Conservation (phyloP, 2,888 invertebrate species). For the Catocala fraxini region DNA sequence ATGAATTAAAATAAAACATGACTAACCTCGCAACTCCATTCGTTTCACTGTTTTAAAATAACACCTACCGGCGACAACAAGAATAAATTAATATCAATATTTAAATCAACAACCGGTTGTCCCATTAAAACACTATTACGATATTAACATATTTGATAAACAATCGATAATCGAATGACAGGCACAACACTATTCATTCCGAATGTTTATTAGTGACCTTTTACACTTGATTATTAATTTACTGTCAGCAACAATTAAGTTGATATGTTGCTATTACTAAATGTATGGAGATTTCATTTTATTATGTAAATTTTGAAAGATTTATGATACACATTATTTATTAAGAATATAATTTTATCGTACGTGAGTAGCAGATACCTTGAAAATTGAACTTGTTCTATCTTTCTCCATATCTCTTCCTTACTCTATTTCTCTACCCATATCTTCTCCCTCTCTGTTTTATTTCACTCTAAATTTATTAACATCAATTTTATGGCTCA, state of each 20-base stretch:
- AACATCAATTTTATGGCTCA: no score
- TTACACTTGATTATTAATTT: conserved; percentile 47
- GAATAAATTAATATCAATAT: conserved; percentile 70
- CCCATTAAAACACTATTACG: conserved; percentile 81
- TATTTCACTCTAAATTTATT: no score
- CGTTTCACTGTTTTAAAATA: conserved; percentile 36
- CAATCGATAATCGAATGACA: conserved; percentile 71
- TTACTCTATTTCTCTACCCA: no score
- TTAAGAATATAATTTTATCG: background rate
- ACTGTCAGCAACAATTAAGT: conserved; percentile 45
- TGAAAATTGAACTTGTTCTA: background rate
- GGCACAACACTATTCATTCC: conserved; percentile 68
- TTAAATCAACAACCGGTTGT: conserved; percentile 69
- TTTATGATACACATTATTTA: conserved; percentile 10
- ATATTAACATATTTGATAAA: conserved; percentile 81
- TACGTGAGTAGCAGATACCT: background rate
- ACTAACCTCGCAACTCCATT: conserved; percentile 38
- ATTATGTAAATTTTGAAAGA: conserved; percentile 22
- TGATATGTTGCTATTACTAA: conserved; percentile 20
- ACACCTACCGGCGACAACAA: conserved; percentile 61
- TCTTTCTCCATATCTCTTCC: background rate
- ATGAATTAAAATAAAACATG: no score
- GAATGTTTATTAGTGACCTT: conserved; percentile 43
- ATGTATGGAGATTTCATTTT: conserved; percentile 17
- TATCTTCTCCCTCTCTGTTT: no score